Evolutionary conservation across 2,113 vertebrate genomes (phyloP).

Genomic region (Beaufortia kweichowensis): DNA sequence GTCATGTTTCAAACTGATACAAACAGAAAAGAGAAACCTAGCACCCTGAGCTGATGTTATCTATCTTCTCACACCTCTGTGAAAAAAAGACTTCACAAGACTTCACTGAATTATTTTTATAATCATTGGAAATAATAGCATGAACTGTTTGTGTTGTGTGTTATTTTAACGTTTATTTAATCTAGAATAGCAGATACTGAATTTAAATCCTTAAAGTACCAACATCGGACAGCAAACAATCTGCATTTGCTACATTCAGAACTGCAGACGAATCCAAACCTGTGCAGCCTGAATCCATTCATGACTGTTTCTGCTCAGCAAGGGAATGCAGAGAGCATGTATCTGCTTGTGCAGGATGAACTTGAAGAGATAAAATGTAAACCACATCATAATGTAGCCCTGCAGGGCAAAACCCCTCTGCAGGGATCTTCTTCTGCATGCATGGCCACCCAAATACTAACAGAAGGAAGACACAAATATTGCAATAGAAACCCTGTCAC

Average conservation of each 20-base stretch:
- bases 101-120: neutral
- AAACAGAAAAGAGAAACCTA: neutral
- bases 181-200: neutral
- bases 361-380: conserved; percentile 75
- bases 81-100: neutral
- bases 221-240: neutral
- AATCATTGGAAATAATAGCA: neutral
- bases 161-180: neutral
- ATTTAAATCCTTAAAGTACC: neutral
- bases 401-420: conserved; percentile 66
- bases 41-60: conserved; percentile 10
- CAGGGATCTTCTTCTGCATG: conserved; percentile 61
- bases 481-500: neutral
- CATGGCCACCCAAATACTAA: conserved; percentile 67
- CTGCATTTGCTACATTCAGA: neutral
- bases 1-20: neutral
- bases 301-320: conserved; percentile 68
- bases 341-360: conserved; percentile 63
- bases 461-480: neutral
- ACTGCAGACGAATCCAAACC: conserved; percentile 42
- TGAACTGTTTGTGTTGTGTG: neutral
- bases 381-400: conserved; percentile 74
- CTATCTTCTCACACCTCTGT: neutral
- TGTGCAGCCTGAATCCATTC: conserved; percentile 60
- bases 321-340: conserved; percentile 70